phyloP scores from a whole-genome alignment of 2,888 invertebrate species.

The Temnothorax unifasciatus region DNA sequence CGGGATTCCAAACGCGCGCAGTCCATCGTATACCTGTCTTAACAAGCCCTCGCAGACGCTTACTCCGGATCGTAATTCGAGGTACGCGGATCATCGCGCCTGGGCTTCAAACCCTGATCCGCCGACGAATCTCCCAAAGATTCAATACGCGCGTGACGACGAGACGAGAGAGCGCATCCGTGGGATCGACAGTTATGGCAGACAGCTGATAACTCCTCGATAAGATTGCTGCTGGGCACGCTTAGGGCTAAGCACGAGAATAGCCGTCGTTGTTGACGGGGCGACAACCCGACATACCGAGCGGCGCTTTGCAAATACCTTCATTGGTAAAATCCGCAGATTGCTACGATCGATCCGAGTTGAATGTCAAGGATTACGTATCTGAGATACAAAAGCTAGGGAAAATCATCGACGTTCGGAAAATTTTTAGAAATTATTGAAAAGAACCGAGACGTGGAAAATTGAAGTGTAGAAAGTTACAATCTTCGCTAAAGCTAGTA shows the following conservation, averaged over 20 bases:
- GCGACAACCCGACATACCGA: conserved; percentile 41
- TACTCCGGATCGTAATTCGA: conserved; percentile 69
- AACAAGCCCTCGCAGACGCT: conserved; percentile 54
- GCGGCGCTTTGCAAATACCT: not conserved
- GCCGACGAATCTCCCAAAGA: conserved; percentile 49
- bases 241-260: conserved; percentile 24
- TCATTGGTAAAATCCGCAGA: conserved; percentile 29
- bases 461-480: not conserved
- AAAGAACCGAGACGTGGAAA: not conserved
- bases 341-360: not conserved
- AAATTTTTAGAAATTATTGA: not conserved
- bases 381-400: not conserved
- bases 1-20: conserved; percentile 70
- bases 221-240: conserved; percentile 47
- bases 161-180: conserved; percentile 11
- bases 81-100: conserved; percentile 60
- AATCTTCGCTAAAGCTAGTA: not conserved
- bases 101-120: conserved; percentile 44
- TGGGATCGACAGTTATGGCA: conserved; percentile 59
- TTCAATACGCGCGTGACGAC: conserved; percentile 53
- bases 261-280: conserved; percentile 46
- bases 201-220: conserved; percentile 53
- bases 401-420: not conserved
- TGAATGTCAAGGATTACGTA: not conserved
- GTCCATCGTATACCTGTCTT: conserved; percentile 55